Conservation (phyloP, 64 coral and sea anemone species). For the Cladopsammia gracilis region DNA sequence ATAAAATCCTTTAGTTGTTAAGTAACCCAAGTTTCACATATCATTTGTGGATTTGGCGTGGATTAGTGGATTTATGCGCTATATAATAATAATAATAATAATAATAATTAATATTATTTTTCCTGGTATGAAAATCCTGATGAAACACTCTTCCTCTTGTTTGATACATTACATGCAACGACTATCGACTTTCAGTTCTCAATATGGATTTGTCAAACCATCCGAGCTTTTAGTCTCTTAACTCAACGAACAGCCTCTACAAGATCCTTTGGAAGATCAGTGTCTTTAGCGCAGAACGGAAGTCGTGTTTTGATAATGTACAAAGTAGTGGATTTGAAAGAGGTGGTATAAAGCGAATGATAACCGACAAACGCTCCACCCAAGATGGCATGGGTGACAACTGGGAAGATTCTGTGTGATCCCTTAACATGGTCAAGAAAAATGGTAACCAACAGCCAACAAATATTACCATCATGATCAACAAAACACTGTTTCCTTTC, state of each 20-base stretch:
- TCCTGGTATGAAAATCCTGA: no score
- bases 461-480: conserved; percentile 51
- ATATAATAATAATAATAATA: no score
- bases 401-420: conserved; percentile 40
- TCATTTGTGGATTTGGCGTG: no score
- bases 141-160: no score
- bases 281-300: conserved; percentile 42
- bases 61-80: no score
- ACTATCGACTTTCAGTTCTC: no score
- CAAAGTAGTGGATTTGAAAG: conserved; percentile 69
- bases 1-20: no score
- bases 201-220: no score
- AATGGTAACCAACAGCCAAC: conserved; percentile 59
- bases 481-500: conserved; percentile 28
- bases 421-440: conserved; percentile 27
- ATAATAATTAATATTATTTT: no score
- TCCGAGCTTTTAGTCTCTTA: neutral
- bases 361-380: neutral
- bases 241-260: neutral
- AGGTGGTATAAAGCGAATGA: conserved; percentile 53
- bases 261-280: neutral
- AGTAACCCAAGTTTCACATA: no score
- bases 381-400: conserved; percentile 23
- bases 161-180: no score
- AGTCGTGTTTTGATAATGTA: conserved; percentile 77